Evolutionary conservation across 37 sponge, comb jelly and placozoan species (phyloP), one percentile per base, ranked within the genome.

Genomic region (Halisarca cf. caerulea): DNA sequence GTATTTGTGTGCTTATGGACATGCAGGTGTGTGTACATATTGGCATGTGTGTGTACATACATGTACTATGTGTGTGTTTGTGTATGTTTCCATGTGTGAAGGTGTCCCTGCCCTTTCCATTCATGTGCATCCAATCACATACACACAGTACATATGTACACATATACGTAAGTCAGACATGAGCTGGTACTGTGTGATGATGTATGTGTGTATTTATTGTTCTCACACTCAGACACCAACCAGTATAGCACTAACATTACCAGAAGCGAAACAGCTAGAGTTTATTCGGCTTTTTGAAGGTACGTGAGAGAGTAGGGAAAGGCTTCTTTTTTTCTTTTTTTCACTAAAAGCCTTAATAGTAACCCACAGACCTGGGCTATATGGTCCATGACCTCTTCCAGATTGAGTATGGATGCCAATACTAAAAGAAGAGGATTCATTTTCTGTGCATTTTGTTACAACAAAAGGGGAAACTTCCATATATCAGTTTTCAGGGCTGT

Each of bases 211-310:
- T 34, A 14, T 34, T 34, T 15, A 33, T 28, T 68, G 36, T 44
- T 74, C n/a, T 74, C 32, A 28, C 36, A 2, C 11, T 4, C 34
- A 78, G 55, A 55, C 53, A 24, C 57, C 79, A 55, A 37, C 39
- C 2, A 78, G 38, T 36, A 78, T 54, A 78, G 79, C 35, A 34
- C 1, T 34, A 2, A 17, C 44, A 21, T 20, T 77, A 36, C 88
- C 90, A 15, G 73, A 73, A 55, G 83, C 51, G 0, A 93, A 86
- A 62, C 79, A 66, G 66, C 86, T 87, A 23, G 85, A 89, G 30
- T 90, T 90, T 44, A 24, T 82, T 28, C n/a, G 30, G 18, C 82
- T 93, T 27, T 88, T 93, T 66, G 59, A 62, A 41, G 80, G 86
- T 75, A 60, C 40, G 85, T 8, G 39, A 81, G 9, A 33, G 18